Conservation (phyloP, 1,140 invertebrate genomes). For the Chlorops oryzae region DNA sequence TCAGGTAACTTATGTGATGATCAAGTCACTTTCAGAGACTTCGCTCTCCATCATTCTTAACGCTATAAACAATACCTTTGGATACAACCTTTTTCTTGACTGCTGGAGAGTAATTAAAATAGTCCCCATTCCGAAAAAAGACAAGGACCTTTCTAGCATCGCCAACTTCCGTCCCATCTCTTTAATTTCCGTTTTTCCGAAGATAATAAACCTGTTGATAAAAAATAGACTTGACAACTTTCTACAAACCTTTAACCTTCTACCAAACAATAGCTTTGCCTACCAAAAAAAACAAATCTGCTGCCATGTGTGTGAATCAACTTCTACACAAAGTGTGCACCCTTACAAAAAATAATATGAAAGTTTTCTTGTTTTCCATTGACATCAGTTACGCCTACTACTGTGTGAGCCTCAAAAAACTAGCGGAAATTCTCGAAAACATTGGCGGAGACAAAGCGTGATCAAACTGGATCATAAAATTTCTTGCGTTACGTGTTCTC, state of each 20-base stretch:
- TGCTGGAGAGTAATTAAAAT: neutral
- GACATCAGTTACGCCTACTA: neutral
- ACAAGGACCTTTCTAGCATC: neutral
- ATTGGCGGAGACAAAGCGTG: neutral
- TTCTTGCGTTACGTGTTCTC: neutral
- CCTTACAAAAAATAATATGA: neutral
- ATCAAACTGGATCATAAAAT: neutral
- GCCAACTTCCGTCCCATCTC: slow-evolving; percentile 1
- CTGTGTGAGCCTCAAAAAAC: neutral
- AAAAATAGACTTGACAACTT: neutral
- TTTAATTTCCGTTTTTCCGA: neutral
- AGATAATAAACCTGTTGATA: neutral
- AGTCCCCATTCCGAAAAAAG: slow-evolving; percentile 1
- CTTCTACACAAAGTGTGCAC: neutral
- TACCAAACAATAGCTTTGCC: neutral
- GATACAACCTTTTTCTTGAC: neutral
- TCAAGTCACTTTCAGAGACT: neutral
- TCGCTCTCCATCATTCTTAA: neutral
- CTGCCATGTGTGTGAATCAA: neutral
- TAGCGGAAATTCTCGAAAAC: neutral
- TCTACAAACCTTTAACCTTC: neutral
- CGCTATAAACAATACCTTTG: neutral
- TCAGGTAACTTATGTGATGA: slow-evolving; percentile 1
- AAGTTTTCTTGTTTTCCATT: neutral
- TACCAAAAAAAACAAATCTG: slow-evolving; percentile 3